Conservation (phyloP, 2,888 invertebrate species). For the Camponotus fellah region DNA sequence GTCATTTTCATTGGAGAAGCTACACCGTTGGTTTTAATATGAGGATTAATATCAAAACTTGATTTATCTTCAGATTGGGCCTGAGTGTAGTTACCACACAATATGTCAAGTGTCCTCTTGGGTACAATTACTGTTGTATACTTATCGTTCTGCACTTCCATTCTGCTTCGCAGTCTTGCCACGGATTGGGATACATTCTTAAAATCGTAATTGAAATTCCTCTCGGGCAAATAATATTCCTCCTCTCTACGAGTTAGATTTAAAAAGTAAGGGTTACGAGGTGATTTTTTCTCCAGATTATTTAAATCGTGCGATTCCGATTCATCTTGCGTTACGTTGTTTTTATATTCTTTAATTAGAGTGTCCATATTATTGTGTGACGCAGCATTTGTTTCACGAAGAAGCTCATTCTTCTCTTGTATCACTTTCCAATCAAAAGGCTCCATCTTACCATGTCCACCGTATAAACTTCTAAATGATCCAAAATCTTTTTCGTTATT, state of each 20-base stretch:
- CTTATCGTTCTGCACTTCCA: background rate
- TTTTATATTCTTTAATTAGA: background rate
- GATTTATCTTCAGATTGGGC: background rate
- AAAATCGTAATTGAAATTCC: background rate
- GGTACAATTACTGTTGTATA: background rate
- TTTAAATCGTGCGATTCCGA: background rate
- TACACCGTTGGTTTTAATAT: background rate
- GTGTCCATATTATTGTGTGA: background rate
- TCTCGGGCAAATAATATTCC: background rate
- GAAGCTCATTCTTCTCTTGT: background rate
- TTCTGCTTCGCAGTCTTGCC: background rate
- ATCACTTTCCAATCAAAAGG: conserved; percentile 33
- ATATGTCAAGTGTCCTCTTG: background rate
- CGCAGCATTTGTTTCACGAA: background rate
- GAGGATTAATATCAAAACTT: background rate
- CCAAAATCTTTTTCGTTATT: conserved; percentile 1
- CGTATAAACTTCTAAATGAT: conserved; percentile 26
- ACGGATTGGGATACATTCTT: background rate
- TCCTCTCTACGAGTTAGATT: background rate
- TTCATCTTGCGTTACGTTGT: background rate
- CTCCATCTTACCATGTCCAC: background rate
- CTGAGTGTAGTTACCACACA: background rate
- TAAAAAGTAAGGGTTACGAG: background rate
- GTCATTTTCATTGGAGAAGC: background rate
- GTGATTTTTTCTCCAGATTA: background rate